Base-by-base conservation (phyloP, 1,140 invertebrate genomes). In the Xylocopa sonorina region DNA sequence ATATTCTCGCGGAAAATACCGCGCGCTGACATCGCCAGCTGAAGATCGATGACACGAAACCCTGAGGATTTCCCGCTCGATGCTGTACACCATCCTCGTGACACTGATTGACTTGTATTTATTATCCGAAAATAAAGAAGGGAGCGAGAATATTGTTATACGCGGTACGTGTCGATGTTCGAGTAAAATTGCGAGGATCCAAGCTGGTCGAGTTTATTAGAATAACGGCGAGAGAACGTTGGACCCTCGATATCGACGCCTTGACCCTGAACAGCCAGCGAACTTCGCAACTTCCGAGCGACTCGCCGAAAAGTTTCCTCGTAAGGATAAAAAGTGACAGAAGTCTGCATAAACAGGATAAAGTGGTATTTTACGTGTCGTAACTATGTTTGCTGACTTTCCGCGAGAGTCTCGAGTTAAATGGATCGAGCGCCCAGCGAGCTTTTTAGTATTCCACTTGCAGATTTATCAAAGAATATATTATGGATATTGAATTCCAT, bases 221-320 rank as follows among this genome's bases (percentile, higher is more conserved):
- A 6, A 6, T 9, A 1, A 0, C 2, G 46, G 6, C 6, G 9
- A 12, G 18, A 34, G 3, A 29, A 67, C 14, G 14, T 34, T 43
- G 62, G 9, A 32, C 57, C 12, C 27, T 46, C n/a, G 55, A 27
- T 57, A 78, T 71, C 55, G 55, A 43, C 24, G 38, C 55, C 75
- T 71, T 78, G 75, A 78, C 75, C 75, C 75, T 71, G 75, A 78
- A 46, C 3, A 78, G 32, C 0, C 67, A 32, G 55, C 24, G 43
- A 78, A 58, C 66, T 78, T 78, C 55, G 51, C 71, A 78, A 78
- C 75, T 71, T 69, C 12, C 46, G 27, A 24, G n/a, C 46, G 62
- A 78, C 66, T 78, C 50, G 2, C 14, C 46, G 3, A n/a, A 38
- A 67, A 76, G 43, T 60, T 78, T 78, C 32, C 57, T n/a, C 43